phyloP scores from a whole-genome alignment of 2,113 vertebrate species.

The Larimichthys crocea region DNA sequence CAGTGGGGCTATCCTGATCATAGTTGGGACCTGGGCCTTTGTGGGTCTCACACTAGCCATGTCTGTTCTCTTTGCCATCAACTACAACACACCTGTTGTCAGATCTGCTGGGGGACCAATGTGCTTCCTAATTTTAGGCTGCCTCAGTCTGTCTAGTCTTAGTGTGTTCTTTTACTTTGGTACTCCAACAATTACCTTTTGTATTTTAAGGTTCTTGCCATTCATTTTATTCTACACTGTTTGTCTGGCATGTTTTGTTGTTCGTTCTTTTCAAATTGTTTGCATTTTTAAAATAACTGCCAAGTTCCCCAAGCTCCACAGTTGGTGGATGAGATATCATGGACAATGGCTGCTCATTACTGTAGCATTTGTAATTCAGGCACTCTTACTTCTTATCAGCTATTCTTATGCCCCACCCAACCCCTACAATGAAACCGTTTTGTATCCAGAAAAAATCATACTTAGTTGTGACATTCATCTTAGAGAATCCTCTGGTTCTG shows the following conservation, averaged over 20 bases:
- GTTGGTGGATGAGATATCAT: constrained; percentile 84
- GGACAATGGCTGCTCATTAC: constrained; percentile 82
- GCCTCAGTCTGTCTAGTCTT: constrained; percentile 77
- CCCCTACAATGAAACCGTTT: constrained; percentile 71
- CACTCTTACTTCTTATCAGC: constrained; percentile 61
- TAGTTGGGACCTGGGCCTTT: constrained; percentile 59
- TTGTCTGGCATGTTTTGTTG: constrained; percentile 76
- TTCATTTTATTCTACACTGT: no score
- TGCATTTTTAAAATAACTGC: constrained; percentile 90
- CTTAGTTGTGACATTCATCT: constrained; percentile 74
- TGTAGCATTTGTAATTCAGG: constrained; percentile 70
- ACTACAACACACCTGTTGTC: constrained; percentile 87
- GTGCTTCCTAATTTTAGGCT: constrained; percentile 88
- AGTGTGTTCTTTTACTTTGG: constrained; percentile 87
- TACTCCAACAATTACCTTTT: constrained; percentile 69
- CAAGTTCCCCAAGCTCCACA: constrained; percentile 77
- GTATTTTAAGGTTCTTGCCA: no score
- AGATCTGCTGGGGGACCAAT: constrained; percentile 87
- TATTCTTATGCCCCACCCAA: constrained; percentile 59
- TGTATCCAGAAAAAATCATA: constrained; percentile 74
- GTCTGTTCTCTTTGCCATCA: constrained; percentile 80
- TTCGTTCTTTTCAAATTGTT: constrained; percentile 89
- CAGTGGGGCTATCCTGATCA: constrained; percentile 72
- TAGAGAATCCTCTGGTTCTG: not conserved
- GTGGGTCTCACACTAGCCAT: constrained; percentile 71